These are phyloP conservation scores for Platycheirus albimanus DNA, from an alignment of 2,888 invertebrate genomes.

Conservation along the genomic window DNA sequence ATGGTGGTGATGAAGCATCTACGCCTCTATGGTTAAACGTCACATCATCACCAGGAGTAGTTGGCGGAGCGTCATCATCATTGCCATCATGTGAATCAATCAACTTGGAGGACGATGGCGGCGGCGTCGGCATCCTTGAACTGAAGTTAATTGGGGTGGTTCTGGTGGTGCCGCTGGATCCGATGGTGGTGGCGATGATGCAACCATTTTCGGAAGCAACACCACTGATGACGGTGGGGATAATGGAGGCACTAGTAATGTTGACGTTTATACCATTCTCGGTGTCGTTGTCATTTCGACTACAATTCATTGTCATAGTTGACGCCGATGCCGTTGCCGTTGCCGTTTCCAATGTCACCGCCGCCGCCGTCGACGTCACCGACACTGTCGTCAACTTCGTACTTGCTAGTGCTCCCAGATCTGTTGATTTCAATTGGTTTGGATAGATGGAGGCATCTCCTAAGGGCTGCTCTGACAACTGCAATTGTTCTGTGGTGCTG, in stretches of 20 bases:
- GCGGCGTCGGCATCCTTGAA: conserved; percentile 64
- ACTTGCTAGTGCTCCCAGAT: conserved; percentile 47
- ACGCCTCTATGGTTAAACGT: conserved; percentile 71
- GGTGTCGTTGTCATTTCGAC: conserved; percentile 70
- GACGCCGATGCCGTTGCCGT: conserved; percentile 35
- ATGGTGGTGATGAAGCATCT: conserved; percentile 53
- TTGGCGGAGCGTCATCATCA: conserved; percentile 52
- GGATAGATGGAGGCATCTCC: conserved; percentile 53
- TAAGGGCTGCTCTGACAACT: conserved; percentile 42
- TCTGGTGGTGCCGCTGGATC: conserved; percentile 33
- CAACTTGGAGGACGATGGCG: no score
- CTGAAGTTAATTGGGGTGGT: conserved; percentile 57
- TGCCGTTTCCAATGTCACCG: no score
- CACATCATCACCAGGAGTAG: conserved; percentile 74
- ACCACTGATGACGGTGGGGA: conserved; percentile 42
- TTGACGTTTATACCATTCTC: conserved; percentile 76
- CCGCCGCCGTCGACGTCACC: not conserved
- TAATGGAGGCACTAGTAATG: conserved; percentile 77
- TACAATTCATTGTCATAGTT: conserved; percentile 68
- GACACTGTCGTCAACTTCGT: not conserved
- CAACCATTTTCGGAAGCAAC: conserved; percentile 68
- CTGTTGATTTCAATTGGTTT: conserved; percentile 66
- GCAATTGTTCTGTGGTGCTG: conserved; percentile 21
- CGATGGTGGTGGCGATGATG: conserved; percentile 20
- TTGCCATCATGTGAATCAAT: conserved; percentile 83